Evolutionary conservation across 2,797 vertebrate genomes (phyloP), one percentile per base, ranked within the genome.

Genomic region (Botia kubotai): DNA sequence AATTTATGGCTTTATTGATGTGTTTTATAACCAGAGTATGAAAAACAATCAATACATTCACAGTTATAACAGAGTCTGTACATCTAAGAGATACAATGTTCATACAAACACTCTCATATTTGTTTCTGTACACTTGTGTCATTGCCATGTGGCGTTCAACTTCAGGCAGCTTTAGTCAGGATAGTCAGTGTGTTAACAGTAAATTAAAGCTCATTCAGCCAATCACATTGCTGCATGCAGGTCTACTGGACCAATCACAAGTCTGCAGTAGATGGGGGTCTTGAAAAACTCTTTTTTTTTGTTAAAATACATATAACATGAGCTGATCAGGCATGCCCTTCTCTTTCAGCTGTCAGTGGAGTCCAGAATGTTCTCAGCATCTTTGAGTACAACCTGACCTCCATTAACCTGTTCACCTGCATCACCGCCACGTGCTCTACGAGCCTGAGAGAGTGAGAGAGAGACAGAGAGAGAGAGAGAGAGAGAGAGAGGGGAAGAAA

Each of bases 341-440:
- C 11, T 29, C 23, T 55, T 48, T 79, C 67, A 81, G 63, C 50
- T 84, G 2, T 84, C 78, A 0, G 55, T 60, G 6, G 57, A 73
- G 8, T 55, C 70, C 43, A 81, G 75, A 2, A 81, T 75, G 17
- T 74, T 43, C 21, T 55, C 33, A 0, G 21, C 55, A 0, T 81
- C 69, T 50, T 2, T 14, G 2, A 84, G 75, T 7, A 69, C 36
- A 17, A 77, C 17, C 62, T 12, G 68, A 2, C 39, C 70, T 43
- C 82, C 62, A 21, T 81, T 84, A 3, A 3, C 21, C 23, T 19
- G 58, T 4, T 7, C 57, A 3, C n/a, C 60, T 0, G 43, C 2
- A 0, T 7, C 58, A 17, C 16, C 65, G 0, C 21, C 46, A 0
- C 57, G 66, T n/a, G 6, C 17, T 58, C 23, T 76, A 43, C 67